Evolutionary conservation across 2,797 vertebrate species (phyloP), one percentile per base, ranked within the genome.

Genomic region (Poecile montanus): DNA sequence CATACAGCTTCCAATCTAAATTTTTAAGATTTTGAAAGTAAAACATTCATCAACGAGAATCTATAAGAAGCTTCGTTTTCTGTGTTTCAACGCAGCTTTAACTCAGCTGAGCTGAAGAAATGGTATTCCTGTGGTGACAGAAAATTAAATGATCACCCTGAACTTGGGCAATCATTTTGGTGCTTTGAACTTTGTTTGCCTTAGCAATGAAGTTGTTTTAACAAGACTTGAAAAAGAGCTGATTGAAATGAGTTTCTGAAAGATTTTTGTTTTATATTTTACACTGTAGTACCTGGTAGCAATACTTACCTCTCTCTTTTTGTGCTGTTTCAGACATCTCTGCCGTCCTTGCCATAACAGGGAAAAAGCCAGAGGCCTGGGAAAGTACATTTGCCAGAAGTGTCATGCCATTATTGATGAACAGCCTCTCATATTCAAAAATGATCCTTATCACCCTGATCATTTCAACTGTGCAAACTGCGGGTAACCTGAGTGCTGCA

Each of bases 391-490:
- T 95, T 99, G 99, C 95, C 99, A 99, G 97, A 99, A 99, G 96
- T 99, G 99, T 83, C 99, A 99, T 3, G 99, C 99, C 91, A 99
- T 99, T 96, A 99, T 99, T 56, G 99, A 99, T 0, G 99, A 99
- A 91, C 98, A 98, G 36, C 99, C 99, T 0, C 98, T 99, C 83
- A 99, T 99, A 86, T 99, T 99, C 97, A 99, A 99, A 98, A 99
- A 99, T 13, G 99, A 99, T 94, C 99, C 99, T 11, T 99, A 99
- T 94, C 99, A 99, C 88, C 99, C 99, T 2, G 99, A 99, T 98
- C 99, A 99, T 94, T 99, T 99, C 98, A 99, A 98, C 98, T 99
- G 99, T 97, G 98, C 96, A 97, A 99, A 99, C 94, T 99, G 99
- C 94, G 98, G 99, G 99, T 99, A 97, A 97, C 88, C 91, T 79